Percentiles rank a stretch among this genome's conserved stretches.
Evolutionary conservation across 2,797 vertebrate genomes (phyloP).

Genomic region (Myotis vivesi): DNA sequence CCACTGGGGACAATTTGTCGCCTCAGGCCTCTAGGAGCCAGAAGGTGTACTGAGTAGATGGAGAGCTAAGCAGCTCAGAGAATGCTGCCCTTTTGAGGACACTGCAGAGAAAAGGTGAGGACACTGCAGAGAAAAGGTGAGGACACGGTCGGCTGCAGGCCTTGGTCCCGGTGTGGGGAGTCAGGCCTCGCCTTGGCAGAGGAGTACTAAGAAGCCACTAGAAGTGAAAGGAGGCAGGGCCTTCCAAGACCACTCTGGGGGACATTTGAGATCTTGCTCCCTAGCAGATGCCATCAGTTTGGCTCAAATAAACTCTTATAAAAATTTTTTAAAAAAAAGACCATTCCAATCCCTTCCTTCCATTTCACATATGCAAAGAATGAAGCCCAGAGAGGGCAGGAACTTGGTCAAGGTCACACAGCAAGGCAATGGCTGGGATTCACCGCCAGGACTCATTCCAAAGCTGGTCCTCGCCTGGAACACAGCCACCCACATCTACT

Average conservation of each 20-base stretch:
- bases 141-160: neutral
- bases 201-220: neutral
- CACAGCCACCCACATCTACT: neutral
- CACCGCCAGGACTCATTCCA: neutral
- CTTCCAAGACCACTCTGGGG: neutral
- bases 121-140: constrained; percentile 71
- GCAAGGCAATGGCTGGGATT: neutral
- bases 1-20: neutral
- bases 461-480: neutral
- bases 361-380: neutral
- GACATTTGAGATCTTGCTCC: neutral
- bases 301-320: neutral
- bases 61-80: constrained; percentile 76
- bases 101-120: constrained; percentile 78
- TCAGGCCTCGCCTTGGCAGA: neutral
- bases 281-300: neutral
- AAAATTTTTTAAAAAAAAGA: neutral
- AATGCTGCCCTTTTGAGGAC: constrained; percentile 82
- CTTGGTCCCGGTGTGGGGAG: neutral
- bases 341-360: neutral
- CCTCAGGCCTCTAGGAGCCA: neutral
- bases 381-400: neutral
- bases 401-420: neutral
- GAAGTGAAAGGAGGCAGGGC: neutral
- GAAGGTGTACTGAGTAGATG: neutral